Conservation (phyloP, 1,140 invertebrate species). For the Cydia splendana region DNA sequence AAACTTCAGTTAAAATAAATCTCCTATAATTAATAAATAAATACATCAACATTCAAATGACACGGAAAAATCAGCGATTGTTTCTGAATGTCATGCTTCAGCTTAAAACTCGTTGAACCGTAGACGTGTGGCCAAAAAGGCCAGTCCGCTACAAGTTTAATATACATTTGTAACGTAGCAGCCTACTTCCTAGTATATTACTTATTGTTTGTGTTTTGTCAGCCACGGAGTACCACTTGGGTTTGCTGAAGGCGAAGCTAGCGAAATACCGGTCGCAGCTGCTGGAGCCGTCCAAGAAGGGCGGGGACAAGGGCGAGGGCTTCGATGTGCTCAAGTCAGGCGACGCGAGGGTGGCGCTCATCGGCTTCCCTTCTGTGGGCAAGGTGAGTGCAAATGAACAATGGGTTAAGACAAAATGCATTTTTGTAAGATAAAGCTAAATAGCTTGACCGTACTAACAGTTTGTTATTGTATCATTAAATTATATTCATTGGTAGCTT, state of each 20-base stretch:
- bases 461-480: too few relatives aligned
- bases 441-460: not conserved
- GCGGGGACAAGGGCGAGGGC: slow-evolving; percentile 98
- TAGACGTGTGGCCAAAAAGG: too few relatives aligned
- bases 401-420: too few relatives aligned
- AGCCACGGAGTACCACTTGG: slow-evolving; percentile 99
- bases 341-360: slow-evolving; percentile 98
- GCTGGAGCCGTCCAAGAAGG: slow-evolving; percentile 96
- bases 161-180: not conserved
- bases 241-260: slow-evolving; percentile 98
- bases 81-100: too few relatives aligned
- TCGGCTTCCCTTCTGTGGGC: slow-evolving; percentile 98
- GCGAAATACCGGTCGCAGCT: slow-evolving; percentile 98
- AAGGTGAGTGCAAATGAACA: slow-evolving; percentile 81
- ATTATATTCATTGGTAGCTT: too few relatives aligned
- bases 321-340: slow-evolving; percentile 99
- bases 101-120: too few relatives aligned
- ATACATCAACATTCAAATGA: too few relatives aligned
- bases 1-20: too few relatives aligned
- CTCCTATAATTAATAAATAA: too few relatives aligned
- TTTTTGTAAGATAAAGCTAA: too few relatives aligned
- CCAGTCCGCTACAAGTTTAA: too few relatives aligned
- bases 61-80: too few relatives aligned
- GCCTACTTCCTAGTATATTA: not conserved
- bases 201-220: slow-evolving; percentile 55